phyloP scores from a whole-genome alignment of 2,113 vertebrate species.

The Heliornis fulica region DNA sequence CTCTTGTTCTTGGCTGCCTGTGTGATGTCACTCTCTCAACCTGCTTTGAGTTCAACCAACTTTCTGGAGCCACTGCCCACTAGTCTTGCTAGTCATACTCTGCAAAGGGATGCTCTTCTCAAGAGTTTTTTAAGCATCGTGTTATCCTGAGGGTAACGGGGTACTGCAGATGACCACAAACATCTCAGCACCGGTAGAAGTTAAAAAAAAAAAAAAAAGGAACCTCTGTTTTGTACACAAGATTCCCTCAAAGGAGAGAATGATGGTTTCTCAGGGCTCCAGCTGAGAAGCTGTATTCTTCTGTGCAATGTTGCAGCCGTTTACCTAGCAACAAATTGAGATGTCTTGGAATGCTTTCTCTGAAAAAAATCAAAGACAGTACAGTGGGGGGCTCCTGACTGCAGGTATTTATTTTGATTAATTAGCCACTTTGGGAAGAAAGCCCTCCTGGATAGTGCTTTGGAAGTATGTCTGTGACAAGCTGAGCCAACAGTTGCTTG shows the following conservation, averaged over 20 bases:
- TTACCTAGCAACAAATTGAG: conserved; percentile 25
- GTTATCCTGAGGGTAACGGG: background rate
- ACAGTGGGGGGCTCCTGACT: background rate
- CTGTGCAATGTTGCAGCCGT: background rate
- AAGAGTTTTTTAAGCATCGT: background rate
- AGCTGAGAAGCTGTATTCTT: background rate
- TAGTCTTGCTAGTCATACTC: background rate
- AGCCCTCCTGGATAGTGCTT: background rate
- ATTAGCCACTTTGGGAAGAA: conserved; percentile 34
- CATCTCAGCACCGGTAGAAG: background rate
- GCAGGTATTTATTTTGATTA: conserved; percentile 54
- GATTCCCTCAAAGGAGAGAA: background rate
- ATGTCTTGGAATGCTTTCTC: background rate
- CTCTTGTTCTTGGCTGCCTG: background rate
- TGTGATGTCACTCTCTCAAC: background rate
- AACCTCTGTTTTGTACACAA: background rate
- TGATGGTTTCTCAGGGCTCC: background rate
- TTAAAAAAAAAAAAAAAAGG: background rate
- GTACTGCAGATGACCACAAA: background rate
- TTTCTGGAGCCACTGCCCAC: background rate
- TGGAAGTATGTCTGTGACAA: background rate
- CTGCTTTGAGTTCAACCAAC: background rate
- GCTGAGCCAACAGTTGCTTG: background rate
- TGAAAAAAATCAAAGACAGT: background rate
- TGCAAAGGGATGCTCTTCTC: background rate